phyloP scores from a whole-genome alignment of 2,888 invertebrate genomes.

The Subacronicta megacephala region DNA sequence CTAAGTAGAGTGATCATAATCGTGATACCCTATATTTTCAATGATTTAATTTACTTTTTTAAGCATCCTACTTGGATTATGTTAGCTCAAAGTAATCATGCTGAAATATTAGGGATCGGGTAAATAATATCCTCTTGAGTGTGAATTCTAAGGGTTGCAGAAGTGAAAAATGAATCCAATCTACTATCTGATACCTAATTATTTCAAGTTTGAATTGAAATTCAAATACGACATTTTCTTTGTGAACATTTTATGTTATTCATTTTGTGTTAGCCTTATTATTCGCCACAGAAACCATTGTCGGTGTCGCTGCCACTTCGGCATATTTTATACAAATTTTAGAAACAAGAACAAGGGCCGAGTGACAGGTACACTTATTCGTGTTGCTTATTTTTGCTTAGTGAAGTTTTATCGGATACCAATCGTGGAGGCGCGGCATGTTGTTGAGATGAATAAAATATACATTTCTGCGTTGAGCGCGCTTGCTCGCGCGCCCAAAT shows the following conservation, averaged over 20 bases:
- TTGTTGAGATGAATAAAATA: constrained; percentile 87
- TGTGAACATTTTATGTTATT: constrained; percentile 64
- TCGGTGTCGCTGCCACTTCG: constrained; percentile 79
- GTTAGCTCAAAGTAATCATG: too few species aligned
- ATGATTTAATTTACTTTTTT: not conserved
- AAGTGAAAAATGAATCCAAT: not conserved
- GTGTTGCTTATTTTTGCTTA: constrained; percentile 86
- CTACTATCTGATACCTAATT: not conserved
- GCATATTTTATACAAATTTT: constrained; percentile 90
- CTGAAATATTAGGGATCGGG: too few species aligned
- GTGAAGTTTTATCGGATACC: constrained; percentile 83
- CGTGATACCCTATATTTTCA: too few species aligned
- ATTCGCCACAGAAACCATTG: constrained; percentile 76
- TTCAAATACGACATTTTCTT: constrained; percentile 66
- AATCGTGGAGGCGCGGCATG: constrained; percentile 80
- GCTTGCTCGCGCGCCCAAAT: constrained; percentile 78
- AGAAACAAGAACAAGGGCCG: constrained; percentile 86
- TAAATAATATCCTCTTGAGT: not conserved
- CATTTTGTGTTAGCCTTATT: constrained; percentile 73
- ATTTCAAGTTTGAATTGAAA: constrained; percentile 60
- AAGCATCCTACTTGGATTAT: too few species aligned
- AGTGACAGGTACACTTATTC: constrained; percentile 89
- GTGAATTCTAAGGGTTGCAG: not conserved
- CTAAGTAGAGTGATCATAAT: too few species aligned
- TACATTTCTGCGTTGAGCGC: constrained; percentile 80